Percentiles rank a stretch among this genome's conserved stretches.
Evolutionary conservation across 2,797 vertebrate species (phyloP).

Genomic region (Crenichthys baileyi): DNA sequence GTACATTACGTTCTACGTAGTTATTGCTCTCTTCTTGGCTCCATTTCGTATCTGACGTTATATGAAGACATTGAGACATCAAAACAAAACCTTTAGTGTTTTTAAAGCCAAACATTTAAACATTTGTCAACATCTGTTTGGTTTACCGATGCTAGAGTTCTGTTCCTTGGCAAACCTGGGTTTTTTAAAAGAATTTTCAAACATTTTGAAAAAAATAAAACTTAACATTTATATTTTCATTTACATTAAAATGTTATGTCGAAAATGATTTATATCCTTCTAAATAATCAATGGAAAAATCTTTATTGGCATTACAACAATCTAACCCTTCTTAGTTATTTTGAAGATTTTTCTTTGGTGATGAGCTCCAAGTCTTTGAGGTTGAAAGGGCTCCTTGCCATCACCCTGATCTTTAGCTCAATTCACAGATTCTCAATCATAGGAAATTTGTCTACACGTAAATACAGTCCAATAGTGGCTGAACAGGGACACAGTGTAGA

Average conservation of each 20-base stretch:
- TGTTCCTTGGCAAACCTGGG: not conserved
- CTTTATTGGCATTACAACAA: not conserved
- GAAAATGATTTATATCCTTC: not conserved
- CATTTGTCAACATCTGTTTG: not conserved
- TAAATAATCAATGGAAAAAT: not conserved
- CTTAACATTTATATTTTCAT: not conserved
- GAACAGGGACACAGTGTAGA: too few species aligned
- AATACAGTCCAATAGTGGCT: too few species aligned
- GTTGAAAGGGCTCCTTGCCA: not conserved
- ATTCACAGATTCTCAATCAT: not conserved
- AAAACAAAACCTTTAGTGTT: not conserved
- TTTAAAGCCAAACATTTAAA: not conserved
- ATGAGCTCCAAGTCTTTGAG: not conserved
- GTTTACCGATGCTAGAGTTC: not conserved
- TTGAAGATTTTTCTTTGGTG: not conserved
- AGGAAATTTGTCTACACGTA: not conserved
- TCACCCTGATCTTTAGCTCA: not conserved
- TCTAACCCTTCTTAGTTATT: not conserved
- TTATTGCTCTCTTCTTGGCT: not conserved
- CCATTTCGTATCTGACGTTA: not conserved
- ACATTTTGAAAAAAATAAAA: not conserved
- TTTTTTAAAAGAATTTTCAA: not conserved
- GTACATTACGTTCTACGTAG: not conserved
- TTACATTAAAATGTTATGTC: not conserved
- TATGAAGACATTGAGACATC: not conserved